Base-by-base conservation (phyloP, 2,797 vertebrate genomes). In the Garrulus glandarius region DNA sequence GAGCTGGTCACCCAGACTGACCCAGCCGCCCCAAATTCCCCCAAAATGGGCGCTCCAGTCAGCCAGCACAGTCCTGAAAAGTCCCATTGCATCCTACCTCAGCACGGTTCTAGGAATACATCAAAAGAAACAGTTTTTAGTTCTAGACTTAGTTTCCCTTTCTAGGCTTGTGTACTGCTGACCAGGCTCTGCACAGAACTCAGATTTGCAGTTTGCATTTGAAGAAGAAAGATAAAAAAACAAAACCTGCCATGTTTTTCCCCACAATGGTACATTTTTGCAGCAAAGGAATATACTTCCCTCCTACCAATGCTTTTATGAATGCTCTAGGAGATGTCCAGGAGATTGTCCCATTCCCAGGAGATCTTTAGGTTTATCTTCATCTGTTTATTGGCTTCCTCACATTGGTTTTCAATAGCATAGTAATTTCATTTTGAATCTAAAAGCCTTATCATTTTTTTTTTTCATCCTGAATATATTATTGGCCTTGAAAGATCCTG, bases 61-160 rank as follows among this genome's bases (percentile, higher is more conserved):
- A 21, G 29, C 19, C n/a, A 39, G 17, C n/a, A 8, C 0, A 4
- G 9, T 36, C 59, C 56, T 64, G 15, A 4, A 20, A 63, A 26
- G 41, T 37, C 46, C 29, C 36, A 6, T 8, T 32, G 18, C 39
- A 36, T 21, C 47, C 50, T 3, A 7, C 21, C 57, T 44, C 71
- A 56, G 44, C 41, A 53, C 0, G 0, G 12, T 4, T 46, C 68
- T 11, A 36, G 15, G 47, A 78, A 75, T 1, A 11, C 46, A 61
- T 1, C 14, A 39, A 4, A 63, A 80, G 2, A 59, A 32, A 1
- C n/a, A 17, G 6, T 0, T 29, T 29, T 50, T 10, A 37, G 8
- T 30, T 70, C 46, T 34, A 72, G 30, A 20, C 19, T 83, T 24
- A 15, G 12, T 9, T 74, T 74, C 67, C 22, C 29, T 68, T 77